phyloP scores from a whole-genome alignment of 1,140 invertebrate species.

The Hirudo medicinalis region DNA sequence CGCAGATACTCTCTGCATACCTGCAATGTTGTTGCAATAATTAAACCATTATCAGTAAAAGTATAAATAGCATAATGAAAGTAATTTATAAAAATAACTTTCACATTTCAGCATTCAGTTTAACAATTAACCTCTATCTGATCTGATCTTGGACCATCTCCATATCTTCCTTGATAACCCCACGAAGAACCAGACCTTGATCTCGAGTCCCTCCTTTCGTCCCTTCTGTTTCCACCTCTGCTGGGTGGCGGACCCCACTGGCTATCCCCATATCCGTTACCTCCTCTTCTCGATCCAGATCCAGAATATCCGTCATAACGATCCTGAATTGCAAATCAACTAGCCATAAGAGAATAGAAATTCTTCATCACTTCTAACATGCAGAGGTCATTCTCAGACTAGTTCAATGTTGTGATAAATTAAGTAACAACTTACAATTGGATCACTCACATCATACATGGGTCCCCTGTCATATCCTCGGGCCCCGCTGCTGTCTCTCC shows the following conservation, averaged over 20 bases:
- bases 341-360: too few relatives aligned
- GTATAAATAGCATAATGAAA: background rate
- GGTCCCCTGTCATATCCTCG: too few relatives aligned
- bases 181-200: background rate
- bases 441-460: too few relatives aligned
- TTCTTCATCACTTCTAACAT: too few relatives aligned
- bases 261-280: too few relatives aligned
- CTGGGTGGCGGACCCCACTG: background rate
- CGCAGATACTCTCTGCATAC: slow-evolving; percentile 9
- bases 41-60: background rate
- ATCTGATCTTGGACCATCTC: background rate
- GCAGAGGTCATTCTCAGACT: background rate
- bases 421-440: background rate
- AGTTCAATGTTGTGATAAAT: background rate
- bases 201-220: background rate
- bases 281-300: too few relatives aligned
- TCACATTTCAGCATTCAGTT: too few relatives aligned
- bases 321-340: too few relatives aligned
- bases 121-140: slow-evolving; percentile 1
- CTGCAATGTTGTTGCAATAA: background rate
- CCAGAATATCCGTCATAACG: too few relatives aligned
- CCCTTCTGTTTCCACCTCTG: slow-evolving; percentile 5
- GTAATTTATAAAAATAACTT: too few relatives aligned
- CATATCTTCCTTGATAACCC: background rate
- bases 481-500: background rate